Evolutionary conservation across 1,140 invertebrate species (phyloP), one percentile per base, ranked within the genome.

Genomic region (Arion vulgaris): DNA sequence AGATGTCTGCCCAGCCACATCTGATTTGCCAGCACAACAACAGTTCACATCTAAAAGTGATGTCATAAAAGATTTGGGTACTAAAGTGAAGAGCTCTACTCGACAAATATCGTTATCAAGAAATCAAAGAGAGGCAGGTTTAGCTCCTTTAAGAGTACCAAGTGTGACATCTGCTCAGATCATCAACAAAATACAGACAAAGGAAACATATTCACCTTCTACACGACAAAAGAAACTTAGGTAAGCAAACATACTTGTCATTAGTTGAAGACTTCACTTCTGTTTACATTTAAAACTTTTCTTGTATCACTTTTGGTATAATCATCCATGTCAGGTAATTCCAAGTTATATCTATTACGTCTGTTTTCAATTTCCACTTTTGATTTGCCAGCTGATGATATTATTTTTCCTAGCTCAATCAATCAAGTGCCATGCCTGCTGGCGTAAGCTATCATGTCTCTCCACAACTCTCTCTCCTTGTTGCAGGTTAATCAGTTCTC

Each of bases 161-260:
- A 81, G 80, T 74, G 45, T 71, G 4, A 51, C 71, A 23, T 26
- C 71, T 34, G 80, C 71, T 38, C 80, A 73, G 38, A 73, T 74
- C n/a, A 74, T 71, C 38, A 80, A 80, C 66, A 80, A n/a, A 62
- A 34, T 41, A 57, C 49, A 57, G 38, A 1, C 57, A 2, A 80
- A 49, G 28, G 66, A 41, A 17, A 49, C 38, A 28, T n/a, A 51
- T 7, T 57, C 49, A 28, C 2, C 78, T 71, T 71, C 78, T 17
- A 32, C 71, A 32, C 19, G 19, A 19, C 71, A 34, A 41, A 73
- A 45, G 32, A 81, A 81, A 36, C 34, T 73, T 13, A 74, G 71
- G 80, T 81, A 72, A 82, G 36, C 15, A 26, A 49, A 62, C 17
- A 49, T 49, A 49, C 9, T 49, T 49, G 19, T 49, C 9, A 49